Conservation (phyloP, 2,888 invertebrate genomes). For the Eristalinus aeneus region DNA sequence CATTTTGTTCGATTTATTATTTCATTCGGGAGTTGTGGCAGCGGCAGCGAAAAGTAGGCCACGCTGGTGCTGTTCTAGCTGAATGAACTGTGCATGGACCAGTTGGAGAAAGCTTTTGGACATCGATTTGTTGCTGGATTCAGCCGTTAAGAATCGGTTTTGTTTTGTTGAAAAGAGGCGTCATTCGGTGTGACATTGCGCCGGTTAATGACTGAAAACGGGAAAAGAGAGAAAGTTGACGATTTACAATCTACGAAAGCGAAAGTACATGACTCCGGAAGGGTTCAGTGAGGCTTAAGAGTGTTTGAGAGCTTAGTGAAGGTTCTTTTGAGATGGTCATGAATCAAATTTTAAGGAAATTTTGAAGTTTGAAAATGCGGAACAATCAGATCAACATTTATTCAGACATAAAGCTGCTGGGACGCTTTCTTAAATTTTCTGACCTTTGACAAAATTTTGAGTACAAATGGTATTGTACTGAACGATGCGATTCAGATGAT, state of each 20-base stretch:
- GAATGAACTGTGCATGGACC: not conserved
- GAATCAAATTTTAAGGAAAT: no score
- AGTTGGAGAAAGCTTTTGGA: conserved; percentile 1
- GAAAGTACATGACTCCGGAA: no score
- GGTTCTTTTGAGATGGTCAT: no score
- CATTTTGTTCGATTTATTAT: conserved; percentile 8
- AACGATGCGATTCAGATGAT: no score
- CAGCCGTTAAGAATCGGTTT: not conserved
- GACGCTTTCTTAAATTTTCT: no score
- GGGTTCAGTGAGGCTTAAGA: no score
- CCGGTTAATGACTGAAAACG: not conserved
- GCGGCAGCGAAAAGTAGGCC: not conserved
- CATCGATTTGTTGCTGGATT: not conserved
- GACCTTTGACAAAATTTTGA: no score
- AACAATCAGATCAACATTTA: no score
- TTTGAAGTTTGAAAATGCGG: no score
- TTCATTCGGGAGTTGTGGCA: not conserved
- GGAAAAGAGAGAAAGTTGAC: conserved; percentile 1
- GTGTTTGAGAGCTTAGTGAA: no score
- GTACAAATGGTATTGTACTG: no score
- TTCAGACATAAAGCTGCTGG: no score
- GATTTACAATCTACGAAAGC: not conserved
- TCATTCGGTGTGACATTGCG: not conserved
- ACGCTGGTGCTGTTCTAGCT: not conserved
- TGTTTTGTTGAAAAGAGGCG: not conserved